phyloP scores from a whole-genome alignment of 2,888 invertebrate species.

The Erebia aethiops region DNA sequence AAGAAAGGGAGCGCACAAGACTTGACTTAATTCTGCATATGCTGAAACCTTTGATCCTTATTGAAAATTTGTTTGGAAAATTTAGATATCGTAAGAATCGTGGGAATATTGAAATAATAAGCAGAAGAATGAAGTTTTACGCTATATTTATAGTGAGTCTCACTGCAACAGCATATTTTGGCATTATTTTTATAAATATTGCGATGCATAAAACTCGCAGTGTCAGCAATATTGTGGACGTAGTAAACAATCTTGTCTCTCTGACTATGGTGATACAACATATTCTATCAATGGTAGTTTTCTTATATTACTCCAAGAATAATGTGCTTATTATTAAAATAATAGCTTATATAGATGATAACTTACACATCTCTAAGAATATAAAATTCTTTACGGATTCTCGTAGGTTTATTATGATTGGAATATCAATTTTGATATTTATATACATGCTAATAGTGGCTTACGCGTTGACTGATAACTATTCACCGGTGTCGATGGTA shows the following conservation, averaged over 20 bases:
- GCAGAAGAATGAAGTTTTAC: constrained; percentile 48
- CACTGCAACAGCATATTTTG: constrained; percentile 32
- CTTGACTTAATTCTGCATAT: constrained; percentile 25
- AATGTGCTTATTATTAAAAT: constrained; percentile 49
- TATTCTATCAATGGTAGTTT: constrained; percentile 46
- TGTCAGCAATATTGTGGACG: constrained; percentile 40
- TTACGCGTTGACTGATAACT: neutral
- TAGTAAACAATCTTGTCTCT: constrained; percentile 49
- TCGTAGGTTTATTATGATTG: constrained; percentile 34
- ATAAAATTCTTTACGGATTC: constrained; percentile 48
- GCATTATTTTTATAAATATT: constrained; percentile 34
- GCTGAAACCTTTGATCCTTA: constrained; percentile 46
- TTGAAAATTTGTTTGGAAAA: constrained; percentile 56
- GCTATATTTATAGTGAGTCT: constrained; percentile 41
- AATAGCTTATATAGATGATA: constrained; percentile 50
- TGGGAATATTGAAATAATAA: constrained; percentile 46
- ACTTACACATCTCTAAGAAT: constrained; percentile 29
- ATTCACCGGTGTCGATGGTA: neutral
- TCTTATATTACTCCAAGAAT: constrained; percentile 47
- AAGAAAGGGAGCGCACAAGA: neutral
- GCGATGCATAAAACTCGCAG: constrained; percentile 26
- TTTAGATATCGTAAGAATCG: constrained; percentile 50
- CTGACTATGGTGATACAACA: constrained; percentile 52
- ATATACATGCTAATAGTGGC: constrained; percentile 2
- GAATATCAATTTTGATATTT: constrained; percentile 44